phyloP scores from a whole-genome alignment of 2,888 invertebrate genomes.

The Trichogramma evanescens region DNA sequence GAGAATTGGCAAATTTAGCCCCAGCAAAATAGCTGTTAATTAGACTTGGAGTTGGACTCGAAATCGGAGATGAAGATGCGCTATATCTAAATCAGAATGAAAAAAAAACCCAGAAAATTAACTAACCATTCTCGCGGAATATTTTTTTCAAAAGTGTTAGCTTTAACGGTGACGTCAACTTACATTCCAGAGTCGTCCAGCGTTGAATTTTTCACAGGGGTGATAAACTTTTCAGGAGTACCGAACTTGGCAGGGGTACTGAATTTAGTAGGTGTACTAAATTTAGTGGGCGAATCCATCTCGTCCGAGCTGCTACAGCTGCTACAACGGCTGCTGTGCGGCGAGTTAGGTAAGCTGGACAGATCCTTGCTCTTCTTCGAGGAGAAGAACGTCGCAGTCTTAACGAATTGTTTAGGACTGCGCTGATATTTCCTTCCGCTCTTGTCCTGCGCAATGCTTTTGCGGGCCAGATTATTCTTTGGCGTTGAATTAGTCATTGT shows the following conservation, averaged over 20 bases:
- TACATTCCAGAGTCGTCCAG: too few relatives aligned
- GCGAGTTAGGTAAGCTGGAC: too few relatives aligned
- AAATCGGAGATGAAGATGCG: too few relatives aligned
- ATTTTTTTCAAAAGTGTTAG: too few relatives aligned
- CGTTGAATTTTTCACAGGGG: too few relatives aligned
- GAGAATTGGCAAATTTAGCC: constrained; percentile 77
- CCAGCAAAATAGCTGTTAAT: constrained; percentile 54
- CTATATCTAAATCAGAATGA: too few relatives aligned
- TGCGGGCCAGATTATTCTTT: constrained; percentile 32
- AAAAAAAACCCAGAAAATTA: too few relatives aligned
- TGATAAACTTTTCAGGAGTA: neutral
- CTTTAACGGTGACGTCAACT: too few relatives aligned
- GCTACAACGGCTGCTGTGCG: neutral
- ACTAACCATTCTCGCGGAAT: too few relatives aligned
- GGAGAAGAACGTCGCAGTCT: constrained; percentile 17
- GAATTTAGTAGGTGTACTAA: neutral
- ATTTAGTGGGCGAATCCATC: neutral
- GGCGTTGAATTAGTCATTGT: constrained; percentile 44
- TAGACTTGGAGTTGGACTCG: constrained; percentile 29
- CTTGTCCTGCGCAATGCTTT: constrained; percentile 31
- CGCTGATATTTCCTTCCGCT: constrained; percentile 10
- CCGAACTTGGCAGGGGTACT: constrained; percentile 14
- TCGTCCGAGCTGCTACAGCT: neutral
- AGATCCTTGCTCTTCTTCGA: too few relatives aligned
- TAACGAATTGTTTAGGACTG: constrained; percentile 9